These are phyloP conservation scores for Anguilla megastoma DNA, from an alignment of 2,797 vertebrate genomes.

Conservation along the genomic window DNA sequence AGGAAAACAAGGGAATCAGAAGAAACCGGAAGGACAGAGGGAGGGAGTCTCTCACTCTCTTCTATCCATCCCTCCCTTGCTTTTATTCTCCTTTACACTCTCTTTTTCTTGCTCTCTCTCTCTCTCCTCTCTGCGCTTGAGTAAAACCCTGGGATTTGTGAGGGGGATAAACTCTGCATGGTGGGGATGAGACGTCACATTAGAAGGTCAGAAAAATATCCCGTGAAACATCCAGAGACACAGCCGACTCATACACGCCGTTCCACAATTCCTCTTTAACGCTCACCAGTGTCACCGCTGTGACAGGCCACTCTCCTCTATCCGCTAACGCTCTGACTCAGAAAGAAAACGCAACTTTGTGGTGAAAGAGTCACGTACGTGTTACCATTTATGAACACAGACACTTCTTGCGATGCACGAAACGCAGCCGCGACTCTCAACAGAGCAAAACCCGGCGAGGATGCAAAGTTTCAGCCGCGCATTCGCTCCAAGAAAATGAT, in stretches of 20 bases:
- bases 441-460: not conserved
- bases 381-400: not conserved
- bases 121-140: not conserved
- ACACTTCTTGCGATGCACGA: not conserved
- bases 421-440: not conserved
- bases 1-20: not conserved
- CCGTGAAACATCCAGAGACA: not conserved
- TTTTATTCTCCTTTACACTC: not conserved
- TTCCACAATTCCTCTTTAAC: not conserved
- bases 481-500: not conserved
- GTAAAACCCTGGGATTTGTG: not conserved
- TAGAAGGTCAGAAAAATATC: not conserved
- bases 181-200: not conserved
- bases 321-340: not conserved
- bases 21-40: not conserved
- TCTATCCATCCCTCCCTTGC: not conserved
- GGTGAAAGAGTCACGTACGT: not conserved
- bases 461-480: not conserved
- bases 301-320: not conserved
- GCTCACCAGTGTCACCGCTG: not conserved
- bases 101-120: not conserved
- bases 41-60: not conserved
- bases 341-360: not conserved
- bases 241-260: not conserved
- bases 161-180: not conserved